Evolutionary conservation across 2,888 invertebrate species (phyloP).

Genomic region (Xestia xanthographa): DNA sequence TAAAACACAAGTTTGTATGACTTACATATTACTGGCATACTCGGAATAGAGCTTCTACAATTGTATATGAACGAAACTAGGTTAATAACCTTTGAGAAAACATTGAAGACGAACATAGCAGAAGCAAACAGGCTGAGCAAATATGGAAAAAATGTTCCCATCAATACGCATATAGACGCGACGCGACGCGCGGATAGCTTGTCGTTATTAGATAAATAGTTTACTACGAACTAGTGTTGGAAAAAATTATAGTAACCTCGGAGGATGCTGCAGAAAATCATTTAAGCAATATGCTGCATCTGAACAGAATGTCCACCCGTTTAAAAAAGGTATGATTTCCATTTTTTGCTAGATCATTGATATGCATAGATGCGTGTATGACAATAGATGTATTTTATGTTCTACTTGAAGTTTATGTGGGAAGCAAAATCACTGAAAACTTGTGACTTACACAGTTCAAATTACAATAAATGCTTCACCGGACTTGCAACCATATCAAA

Average conservation of each 20-base stretch:
- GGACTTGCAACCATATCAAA: background rate
- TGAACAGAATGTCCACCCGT: conserved; percentile 12
- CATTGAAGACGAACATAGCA: conserved; percentile 73
- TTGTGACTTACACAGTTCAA: background rate
- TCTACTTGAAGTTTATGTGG: conserved; percentile 27
- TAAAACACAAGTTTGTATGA: conserved; percentile 33
- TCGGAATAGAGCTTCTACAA: conserved; percentile 54
- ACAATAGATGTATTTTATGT: conserved; percentile 6
- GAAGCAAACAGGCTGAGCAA: conserved; percentile 79
- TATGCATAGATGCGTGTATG: conserved; percentile 8
- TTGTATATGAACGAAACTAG: conserved; percentile 78
- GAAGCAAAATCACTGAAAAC: conserved; percentile 1
- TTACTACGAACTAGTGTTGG: conserved; percentile 46
- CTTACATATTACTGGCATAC: conserved; percentile 47
- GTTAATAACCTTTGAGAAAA: conserved; percentile 85
- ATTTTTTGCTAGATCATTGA: conserved; percentile 26
- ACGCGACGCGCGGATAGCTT: conserved; percentile 38
- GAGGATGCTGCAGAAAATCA: conserved; percentile 46
- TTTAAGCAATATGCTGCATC: conserved; percentile 42
- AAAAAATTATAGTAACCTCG: conserved; percentile 40
- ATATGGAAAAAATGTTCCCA: conserved; percentile 73
- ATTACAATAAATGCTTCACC: background rate
- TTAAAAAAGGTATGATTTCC: conserved; percentile 35
- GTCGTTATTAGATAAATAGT: conserved; percentile 55
- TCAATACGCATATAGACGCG: conserved; percentile 60